These are phyloP conservation scores for Trichomalopsis sarcophagae DNA, from an alignment of 1,140 invertebrate genomes.

Conservation along the genomic window DNA sequence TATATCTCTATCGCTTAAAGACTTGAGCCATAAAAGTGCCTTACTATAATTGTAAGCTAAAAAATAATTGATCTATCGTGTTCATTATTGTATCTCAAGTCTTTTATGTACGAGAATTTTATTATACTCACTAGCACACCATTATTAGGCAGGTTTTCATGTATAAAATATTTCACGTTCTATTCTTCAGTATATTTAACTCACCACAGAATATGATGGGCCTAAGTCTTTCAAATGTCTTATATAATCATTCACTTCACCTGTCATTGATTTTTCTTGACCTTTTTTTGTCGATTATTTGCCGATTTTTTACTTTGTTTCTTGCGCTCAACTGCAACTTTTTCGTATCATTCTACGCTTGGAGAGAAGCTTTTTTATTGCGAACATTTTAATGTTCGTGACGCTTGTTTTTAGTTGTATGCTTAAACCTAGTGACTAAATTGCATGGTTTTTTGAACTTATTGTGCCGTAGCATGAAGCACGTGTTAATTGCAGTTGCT, in stretches of 20 bases:
- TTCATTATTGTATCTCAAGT: background rate
- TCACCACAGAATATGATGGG: constrained; percentile 37
- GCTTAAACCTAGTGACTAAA: background rate
- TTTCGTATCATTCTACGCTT: background rate
- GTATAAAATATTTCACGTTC: background rate
- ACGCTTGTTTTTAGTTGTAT: no score
- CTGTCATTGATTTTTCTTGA: background rate
- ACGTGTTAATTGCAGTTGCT: background rate
- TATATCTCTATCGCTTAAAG: background rate
- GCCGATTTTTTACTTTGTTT: background rate
- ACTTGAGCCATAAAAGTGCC: background rate
- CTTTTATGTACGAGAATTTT: background rate
- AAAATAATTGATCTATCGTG: no score
- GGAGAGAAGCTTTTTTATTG: background rate
- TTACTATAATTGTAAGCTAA: no score
- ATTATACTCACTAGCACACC: background rate
- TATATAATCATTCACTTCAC: constrained; percentile 12
- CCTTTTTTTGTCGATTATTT: background rate
- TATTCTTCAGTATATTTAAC: background rate
- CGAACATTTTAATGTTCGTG: background rate
- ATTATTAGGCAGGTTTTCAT: constrained; percentile 2
- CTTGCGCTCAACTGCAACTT: background rate
- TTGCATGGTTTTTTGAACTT: background rate
- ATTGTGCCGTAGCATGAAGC: background rate
- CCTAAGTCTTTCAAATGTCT: constrained; percentile 56